These are phyloP conservation scores for Periophthalmodon schlosseri DNA, from an alignment of 2,113 vertebrate genomes.

Conservation along the genomic window DNA sequence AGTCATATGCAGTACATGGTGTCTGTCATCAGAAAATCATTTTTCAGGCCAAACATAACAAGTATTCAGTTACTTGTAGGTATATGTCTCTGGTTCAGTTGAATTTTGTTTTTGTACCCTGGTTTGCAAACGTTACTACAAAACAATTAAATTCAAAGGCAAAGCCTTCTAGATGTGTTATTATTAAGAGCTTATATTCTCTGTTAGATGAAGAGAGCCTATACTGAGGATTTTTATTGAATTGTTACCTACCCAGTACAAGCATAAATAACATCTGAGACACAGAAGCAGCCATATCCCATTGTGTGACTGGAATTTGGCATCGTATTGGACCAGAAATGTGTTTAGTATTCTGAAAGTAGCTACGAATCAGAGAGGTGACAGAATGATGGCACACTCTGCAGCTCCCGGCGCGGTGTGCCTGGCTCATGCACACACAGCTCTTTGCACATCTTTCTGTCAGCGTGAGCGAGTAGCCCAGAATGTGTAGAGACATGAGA, in stretches of 20 bases:
- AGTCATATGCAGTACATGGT: background rate
- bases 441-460: constrained; percentile 9
- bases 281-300: constrained; percentile 16
- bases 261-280: constrained; percentile 16
- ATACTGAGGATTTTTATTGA: background rate
- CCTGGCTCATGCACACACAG: constrained; percentile 24
- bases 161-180: too few relatives aligned
- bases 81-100: background rate
- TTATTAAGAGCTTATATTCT: background rate
- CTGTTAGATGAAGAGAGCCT: background rate
- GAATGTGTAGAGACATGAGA: constrained; percentile 20
- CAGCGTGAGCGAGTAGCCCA: background rate
- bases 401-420: constrained; percentile 38
- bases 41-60: background rate
- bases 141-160: background rate
- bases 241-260: constrained; percentile 5
- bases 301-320: constrained; percentile 18
- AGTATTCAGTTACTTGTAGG: background rate
- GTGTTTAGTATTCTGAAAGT: constrained; percentile 49
- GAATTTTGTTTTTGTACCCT: background rate
- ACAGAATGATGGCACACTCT: constrained; percentile 55
- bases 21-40: too few relatives aligned
- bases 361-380: constrained; percentile 48
- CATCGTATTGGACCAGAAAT: constrained; percentile 22
- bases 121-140: background rate